Conservation (phyloP, 2,797 vertebrate species). For the Todus mexicanus region DNA sequence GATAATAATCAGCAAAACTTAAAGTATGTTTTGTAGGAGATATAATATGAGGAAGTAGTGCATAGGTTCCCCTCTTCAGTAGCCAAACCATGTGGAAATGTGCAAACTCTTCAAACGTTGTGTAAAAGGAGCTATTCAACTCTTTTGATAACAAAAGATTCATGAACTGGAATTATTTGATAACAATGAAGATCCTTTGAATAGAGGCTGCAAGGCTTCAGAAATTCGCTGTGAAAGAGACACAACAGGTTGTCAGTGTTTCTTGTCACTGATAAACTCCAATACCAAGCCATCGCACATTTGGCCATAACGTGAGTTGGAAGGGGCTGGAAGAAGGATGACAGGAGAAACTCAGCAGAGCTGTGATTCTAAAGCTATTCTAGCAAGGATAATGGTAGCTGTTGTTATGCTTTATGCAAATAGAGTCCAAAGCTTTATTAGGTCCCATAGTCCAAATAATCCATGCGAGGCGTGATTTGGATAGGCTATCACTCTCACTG, state of each 20-base stretch:
- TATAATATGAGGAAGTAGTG: neutral
- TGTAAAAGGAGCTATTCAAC: neutral
- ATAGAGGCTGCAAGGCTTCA: neutral
- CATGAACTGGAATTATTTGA: neutral
- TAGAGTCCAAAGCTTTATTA: neutral
- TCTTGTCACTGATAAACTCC: neutral
- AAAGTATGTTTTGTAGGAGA: neutral
- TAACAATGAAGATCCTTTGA: neutral
- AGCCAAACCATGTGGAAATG: neutral
- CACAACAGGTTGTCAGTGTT: neutral
- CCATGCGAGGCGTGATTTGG: neutral
- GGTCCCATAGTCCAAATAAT: neutral
- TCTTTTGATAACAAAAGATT: neutral
- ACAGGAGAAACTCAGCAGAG: neutral
- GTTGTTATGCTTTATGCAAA: neutral
- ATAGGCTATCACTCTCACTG: neutral
- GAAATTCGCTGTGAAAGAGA: neutral
- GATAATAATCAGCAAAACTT: neutral
- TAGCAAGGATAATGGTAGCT: neutral
- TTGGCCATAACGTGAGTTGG: neutral
- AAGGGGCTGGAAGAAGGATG: neutral
- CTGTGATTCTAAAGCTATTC: neutral
- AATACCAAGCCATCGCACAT: neutral
- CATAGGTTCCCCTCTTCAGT: neutral
- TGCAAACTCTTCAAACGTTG: neutral